These are phyloP conservation scores for Theristicus caerulescens DNA, from an alignment of 2,113 vertebrate genomes.

Conservation along the genomic window DNA sequence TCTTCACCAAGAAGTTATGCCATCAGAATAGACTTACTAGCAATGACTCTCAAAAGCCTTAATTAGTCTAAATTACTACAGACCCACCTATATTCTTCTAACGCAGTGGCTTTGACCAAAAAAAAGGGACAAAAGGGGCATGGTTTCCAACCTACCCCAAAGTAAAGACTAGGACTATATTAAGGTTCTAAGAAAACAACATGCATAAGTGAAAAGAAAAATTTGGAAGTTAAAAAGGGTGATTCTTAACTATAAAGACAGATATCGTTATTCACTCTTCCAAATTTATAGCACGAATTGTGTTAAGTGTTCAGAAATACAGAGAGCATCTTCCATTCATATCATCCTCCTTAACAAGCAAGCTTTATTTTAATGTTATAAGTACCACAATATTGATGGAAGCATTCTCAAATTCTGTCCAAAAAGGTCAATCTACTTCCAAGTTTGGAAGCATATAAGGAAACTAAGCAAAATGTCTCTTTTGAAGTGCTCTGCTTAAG, in stretches of 20 bases:
- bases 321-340: neutral
- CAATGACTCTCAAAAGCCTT: neutral
- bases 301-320: neutral
- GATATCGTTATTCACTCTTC: neutral
- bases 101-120: neutral
- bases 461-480: neutral
- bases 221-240: neutral
- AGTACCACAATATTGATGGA: neutral
- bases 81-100: neutral
- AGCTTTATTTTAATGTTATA: neutral
- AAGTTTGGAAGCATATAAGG: neutral
- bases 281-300: neutral
- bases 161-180: neutral
- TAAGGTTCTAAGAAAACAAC: neutral
- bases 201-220: neutral
- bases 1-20: neutral
- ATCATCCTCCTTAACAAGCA: neutral
- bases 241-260: neutral
- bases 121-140: neutral
- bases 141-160: neutral
- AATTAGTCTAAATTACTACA: neutral
- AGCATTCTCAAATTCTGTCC: neutral
- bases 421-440: neutral
- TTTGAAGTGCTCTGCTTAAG: neutral
- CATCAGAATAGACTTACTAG: neutral